Evolutionary conservation across 2,113 vertebrate species (phyloP).

Genomic region (Calypte anna): DNA sequence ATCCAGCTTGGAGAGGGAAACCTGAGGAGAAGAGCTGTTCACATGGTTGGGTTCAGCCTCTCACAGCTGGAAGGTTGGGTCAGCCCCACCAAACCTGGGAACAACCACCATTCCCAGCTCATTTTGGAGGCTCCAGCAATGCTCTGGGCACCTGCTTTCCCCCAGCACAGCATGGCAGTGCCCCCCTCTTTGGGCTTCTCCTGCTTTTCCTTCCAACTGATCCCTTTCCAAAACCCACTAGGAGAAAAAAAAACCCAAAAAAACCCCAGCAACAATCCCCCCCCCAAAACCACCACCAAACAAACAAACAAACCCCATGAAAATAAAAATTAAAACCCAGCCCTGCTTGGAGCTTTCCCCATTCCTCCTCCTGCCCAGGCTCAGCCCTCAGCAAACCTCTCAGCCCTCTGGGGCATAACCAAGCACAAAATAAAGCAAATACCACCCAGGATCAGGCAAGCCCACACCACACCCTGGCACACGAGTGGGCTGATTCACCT

Average conservation of each 20-base stretch:
- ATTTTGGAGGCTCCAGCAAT: background rate
- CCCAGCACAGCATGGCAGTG: accelerated
- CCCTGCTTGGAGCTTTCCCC: background rate
- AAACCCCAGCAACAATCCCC: background rate
- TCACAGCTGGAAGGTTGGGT: background rate
- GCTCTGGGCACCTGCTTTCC: background rate
- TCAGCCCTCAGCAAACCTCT: background rate
- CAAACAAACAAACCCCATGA: too few species aligned
- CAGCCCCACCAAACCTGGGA: accelerated
- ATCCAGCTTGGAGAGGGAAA: background rate
- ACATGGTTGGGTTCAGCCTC: background rate
- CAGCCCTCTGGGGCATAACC: background rate
- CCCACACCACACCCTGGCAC: background rate
- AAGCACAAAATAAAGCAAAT: background rate
- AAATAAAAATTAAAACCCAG: too few species aligned
- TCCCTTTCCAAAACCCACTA: background rate
- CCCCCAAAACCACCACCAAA: too few species aligned
- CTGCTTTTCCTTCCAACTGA: background rate
- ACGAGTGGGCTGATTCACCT: background rate
- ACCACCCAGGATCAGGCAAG: conserved; percentile 55
- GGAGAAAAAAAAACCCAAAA: background rate
- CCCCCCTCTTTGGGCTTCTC: background rate
- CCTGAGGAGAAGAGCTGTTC: background rate
- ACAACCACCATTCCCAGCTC: background rate
- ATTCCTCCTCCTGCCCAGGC: background rate